These are phyloP conservation scores for Rhagonycha fulva DNA, from an alignment of 2,888 invertebrate species.

Conservation along the genomic window DNA sequence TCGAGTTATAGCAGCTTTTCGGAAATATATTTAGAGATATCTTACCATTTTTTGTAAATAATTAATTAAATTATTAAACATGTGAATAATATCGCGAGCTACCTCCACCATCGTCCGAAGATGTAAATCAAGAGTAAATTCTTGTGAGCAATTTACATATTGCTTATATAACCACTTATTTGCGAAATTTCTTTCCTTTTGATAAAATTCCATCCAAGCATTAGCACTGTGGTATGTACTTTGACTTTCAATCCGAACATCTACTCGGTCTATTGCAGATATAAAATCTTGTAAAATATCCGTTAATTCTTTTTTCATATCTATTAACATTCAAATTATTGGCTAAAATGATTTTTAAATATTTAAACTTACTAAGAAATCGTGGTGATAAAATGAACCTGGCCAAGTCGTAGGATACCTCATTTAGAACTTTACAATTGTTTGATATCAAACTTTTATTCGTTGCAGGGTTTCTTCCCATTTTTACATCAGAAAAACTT, in stretches of 20 bases:
- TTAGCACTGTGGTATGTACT: fast-evolving
- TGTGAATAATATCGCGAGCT: neutral
- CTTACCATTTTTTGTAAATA: neutral
- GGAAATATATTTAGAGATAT: neutral
- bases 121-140: neutral
- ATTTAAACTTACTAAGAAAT: neutral
- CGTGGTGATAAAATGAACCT: neutral
- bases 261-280: neutral
- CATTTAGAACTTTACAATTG: neutral
- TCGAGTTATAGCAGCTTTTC: no score
- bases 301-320: neutral
- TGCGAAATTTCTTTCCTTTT: neutral
- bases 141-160: neutral
- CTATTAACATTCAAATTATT: neutral
- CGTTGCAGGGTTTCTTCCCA: neutral
- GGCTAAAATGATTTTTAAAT: neutral
- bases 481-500: neutral
- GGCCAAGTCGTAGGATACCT: neutral
- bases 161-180: neutral
- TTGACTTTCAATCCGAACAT: neutral
- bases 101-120: neutral
- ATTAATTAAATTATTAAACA: neutral
- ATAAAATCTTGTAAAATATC: neutral
- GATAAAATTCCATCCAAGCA: neutral
- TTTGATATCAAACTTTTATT: neutral